These are phyloP conservation scores for Mya arenaria DNA, from an alignment of 1,140 invertebrate species.

Conservation along the genomic window DNA sequence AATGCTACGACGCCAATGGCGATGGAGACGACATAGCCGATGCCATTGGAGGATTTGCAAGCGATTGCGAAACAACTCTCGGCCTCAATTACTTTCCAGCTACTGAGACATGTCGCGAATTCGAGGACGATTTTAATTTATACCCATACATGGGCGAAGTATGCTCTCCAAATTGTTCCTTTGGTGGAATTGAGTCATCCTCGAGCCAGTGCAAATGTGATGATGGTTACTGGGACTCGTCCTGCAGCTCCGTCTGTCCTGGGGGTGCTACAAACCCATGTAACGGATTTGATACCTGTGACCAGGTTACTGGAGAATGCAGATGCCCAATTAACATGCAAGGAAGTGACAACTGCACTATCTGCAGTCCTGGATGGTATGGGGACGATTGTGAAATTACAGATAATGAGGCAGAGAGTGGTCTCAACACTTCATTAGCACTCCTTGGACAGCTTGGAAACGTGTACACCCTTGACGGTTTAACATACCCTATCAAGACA, in stretches of 20 bases:
- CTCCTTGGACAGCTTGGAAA: conserved; percentile 42
- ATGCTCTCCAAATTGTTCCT: conserved; percentile 14
- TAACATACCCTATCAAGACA: conserved; percentile 47
- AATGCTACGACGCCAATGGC: conserved; percentile 36
- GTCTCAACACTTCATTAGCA: neutral
- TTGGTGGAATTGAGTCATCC: neutral
- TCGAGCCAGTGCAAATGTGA: conserved; percentile 41
- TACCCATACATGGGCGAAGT: conserved; percentile 35
- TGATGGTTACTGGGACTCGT: conserved; percentile 63
- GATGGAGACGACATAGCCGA: conserved; percentile 42
- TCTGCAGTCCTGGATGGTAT: conserved; percentile 60
- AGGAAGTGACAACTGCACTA: conserved; percentile 49
- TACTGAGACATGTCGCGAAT: conserved; percentile 58
- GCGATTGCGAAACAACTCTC: conserved; percentile 59
- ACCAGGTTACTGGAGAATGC: conserved; percentile 59
- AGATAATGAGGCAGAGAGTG: neutral
- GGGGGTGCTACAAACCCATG: conserved; percentile 60
- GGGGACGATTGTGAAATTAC: conserved; percentile 59
- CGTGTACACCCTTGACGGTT: conserved; percentile 56
- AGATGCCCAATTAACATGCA: conserved; percentile 59
- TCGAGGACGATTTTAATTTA: conserved; percentile 39
- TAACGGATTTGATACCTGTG: conserved; percentile 61
- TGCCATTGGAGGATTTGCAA: conserved; percentile 52
- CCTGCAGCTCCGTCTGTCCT: conserved; percentile 62
- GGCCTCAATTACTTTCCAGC: conserved; percentile 55